These are phyloP conservation scores for Phataginus tetradactyla DNA, from an alignment of 2,797 vertebrate genomes.

Conservation along the genomic window DNA sequence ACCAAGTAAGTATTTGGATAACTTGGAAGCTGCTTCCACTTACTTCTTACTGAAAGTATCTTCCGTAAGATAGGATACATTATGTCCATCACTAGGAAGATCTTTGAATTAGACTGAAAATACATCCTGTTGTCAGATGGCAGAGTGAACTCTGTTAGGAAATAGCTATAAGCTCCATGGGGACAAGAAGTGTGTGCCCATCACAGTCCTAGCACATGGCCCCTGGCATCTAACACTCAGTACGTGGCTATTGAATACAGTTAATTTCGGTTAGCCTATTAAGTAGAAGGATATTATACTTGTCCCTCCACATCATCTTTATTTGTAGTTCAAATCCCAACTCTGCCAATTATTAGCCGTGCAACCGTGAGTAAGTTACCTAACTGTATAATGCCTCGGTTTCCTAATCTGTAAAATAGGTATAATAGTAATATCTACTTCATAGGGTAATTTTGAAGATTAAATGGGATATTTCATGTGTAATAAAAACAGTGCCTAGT, in stretches of 20 bases:
- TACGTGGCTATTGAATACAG: background rate
- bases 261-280: background rate
- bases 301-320: background rate
- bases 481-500: background rate
- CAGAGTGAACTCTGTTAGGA: background rate
- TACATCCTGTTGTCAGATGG: background rate
- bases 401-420: background rate
- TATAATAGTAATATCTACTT: background rate
- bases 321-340: background rate
- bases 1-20: background rate
- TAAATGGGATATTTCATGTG: background rate
- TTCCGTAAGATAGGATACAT: background rate
- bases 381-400: background rate
- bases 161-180: background rate
- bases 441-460: background rate
- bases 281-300: no score
- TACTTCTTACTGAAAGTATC: background rate
- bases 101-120: conserved; percentile 25
- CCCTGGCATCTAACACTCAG: background rate
- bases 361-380: background rate
- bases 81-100: background rate
- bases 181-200: background rate
- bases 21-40: background rate
- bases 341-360: background rate
- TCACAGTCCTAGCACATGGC: background rate